Conservation (phyloP, 1,140 invertebrate genomes). For the Odontomachus brunneus region DNA sequence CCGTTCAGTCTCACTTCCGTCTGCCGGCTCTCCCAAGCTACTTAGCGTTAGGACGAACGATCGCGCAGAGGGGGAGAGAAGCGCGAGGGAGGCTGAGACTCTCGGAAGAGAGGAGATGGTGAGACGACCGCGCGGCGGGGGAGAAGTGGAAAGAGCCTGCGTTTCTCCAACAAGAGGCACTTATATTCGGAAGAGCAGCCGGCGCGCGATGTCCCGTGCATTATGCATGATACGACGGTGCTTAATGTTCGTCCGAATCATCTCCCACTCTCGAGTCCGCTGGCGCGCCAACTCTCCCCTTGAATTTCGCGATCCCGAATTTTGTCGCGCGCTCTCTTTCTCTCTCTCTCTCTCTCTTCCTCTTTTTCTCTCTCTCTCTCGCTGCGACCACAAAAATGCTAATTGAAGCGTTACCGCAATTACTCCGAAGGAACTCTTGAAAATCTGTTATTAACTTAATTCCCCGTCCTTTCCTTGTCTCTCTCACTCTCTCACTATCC, state of each 20-base stretch:
- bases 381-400: slow-evolving; percentile 62
- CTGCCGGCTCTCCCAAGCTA: slow-evolving; percentile 84
- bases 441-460: slow-evolving; percentile 45
- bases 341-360: neutral
- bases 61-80: slow-evolving; percentile 65
- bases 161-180: slow-evolving; percentile 66
- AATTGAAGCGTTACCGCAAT: slow-evolving; percentile 68
- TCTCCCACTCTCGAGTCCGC: slow-evolving; percentile 16
- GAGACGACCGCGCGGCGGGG: neutral
- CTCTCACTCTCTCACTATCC: no score
- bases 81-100: slow-evolving; percentile 51
- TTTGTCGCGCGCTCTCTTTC: slow-evolving; percentile 48
- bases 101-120: neutral
- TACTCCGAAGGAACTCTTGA: slow-evolving; percentile 52
- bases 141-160: slow-evolving; percentile 43
- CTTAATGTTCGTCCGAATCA: slow-evolving; percentile 76
- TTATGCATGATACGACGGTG: slow-evolving; percentile 78
- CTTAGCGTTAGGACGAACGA: slow-evolving; percentile 80
- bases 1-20: slow-evolving; percentile 82
- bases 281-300: neutral
- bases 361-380: neutral
- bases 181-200: slow-evolving; percentile 76
- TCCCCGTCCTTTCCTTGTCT: no score
- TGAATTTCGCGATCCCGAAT: slow-evolving; percentile 57
- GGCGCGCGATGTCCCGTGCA: slow-evolving; percentile 76